Percentiles rank a stretch among this genome's conserved stretches.
Conservation (phyloP, 2,113 vertebrate species). For the Nyctereutes procyonoides region DNA sequence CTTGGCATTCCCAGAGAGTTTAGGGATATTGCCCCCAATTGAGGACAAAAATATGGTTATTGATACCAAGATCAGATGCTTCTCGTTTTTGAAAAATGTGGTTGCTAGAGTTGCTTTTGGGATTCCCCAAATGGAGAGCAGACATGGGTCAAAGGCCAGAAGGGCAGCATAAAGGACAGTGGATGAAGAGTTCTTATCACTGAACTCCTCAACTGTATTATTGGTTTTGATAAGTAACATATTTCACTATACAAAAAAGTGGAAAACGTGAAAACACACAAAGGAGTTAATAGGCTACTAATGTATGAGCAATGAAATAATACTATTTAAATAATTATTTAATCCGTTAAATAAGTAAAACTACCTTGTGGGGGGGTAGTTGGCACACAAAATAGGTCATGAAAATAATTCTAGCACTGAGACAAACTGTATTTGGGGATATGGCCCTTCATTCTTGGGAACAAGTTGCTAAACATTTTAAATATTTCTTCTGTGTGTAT, state of each 20-base stretch:
- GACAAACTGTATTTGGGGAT: neutral
- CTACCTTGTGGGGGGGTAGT: neutral
- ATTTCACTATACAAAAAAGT: neutral
- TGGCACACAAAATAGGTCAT: neutral
- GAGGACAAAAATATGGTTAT: neutral
- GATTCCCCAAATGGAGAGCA: neutral
- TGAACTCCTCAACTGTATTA: neutral
- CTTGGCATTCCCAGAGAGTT: neutral
- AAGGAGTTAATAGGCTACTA: neutral
- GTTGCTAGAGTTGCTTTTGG: neutral
- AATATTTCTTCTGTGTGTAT: neutral
- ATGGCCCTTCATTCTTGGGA: neutral
- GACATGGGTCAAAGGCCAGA: neutral
- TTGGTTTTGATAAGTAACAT: neutral
- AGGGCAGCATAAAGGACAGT: neutral
- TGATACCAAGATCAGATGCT: neutral
- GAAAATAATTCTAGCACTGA: neutral
- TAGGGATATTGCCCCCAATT: too few species aligned
- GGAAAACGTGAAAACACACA: neutral
- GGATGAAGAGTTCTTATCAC: neutral
- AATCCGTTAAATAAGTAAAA: neutral
- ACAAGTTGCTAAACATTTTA: neutral
- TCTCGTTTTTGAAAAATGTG: neutral
- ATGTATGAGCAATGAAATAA: neutral
- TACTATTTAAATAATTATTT: neutral